Evolutionary conservation across 2,888 invertebrate species (phyloP), one percentile per base, ranked within the genome.

Genomic region (Epirrita christyi): DNA sequence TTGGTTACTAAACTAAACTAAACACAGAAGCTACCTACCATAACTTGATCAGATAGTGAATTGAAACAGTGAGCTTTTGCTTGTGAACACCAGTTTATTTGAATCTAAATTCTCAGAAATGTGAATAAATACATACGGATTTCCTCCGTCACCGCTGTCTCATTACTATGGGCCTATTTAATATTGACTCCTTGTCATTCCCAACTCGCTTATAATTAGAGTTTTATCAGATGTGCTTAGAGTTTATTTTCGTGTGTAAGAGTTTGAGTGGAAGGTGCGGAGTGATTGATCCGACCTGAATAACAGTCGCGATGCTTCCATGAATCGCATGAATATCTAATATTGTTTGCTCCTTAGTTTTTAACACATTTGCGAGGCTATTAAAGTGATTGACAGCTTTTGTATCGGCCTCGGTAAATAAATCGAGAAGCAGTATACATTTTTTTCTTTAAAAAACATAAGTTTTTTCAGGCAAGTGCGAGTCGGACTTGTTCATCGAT

Each of bases 141-240:
- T 70, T 55, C 51, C 21, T 73, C 70, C 78, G 78, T 76, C 78
- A 75, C 69, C 72, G 73, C 61, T 68, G 76, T 71, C 81, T 82
- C 81, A 81, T 87, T 81, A 80, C 69, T 84, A 84, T 85, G 84
- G 81, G 71, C 72, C 81, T 83, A 81, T 81, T 83, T 77, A 81
- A 80, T 80, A 78, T 78, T 72, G 74, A 72, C 74, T 73, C 72
- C 67, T 32, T 38, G 51, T 50, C 47, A 50, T 9, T 8, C 6
- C 40, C 0, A 11, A 9, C 7, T 13, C 36, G n/a, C 4, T 9
- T 9, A 14, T 37, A 21, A 40, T 21, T 11, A 13, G 29, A 38
- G 41, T 28, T 50, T 43, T 50, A 55, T 41, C 38, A 4, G 21
- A 0, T 0, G 38, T 6, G 47, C 2, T 11, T 13, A 51, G 46